Percentiles rank a stretch among this genome's conserved stretches.
phyloP scores from a whole-genome alignment of 2,797 vertebrate species.

The Sebastes reedi region DNA sequence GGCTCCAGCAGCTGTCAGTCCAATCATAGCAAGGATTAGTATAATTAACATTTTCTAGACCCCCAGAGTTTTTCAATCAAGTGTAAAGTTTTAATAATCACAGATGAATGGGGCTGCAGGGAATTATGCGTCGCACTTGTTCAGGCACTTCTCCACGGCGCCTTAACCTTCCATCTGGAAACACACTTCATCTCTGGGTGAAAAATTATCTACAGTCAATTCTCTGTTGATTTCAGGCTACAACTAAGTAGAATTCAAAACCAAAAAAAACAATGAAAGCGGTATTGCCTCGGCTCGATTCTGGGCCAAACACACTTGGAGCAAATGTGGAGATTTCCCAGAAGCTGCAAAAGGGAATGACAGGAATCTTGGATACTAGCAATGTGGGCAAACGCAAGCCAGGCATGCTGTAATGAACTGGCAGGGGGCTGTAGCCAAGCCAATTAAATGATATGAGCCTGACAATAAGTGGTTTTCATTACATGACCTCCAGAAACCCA shows the following conservation, averaged over 20 bases:
- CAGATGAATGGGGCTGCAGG: slow-evolving; percentile 40
- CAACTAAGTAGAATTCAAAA: neutral
- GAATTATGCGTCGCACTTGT: slow-evolving; percentile 23
- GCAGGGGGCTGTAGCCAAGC: slow-evolving; percentile 36
- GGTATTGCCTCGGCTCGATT: neutral
- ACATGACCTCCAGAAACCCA: slow-evolving; percentile 52
- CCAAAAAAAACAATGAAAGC: neutral
- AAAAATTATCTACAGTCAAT: slow-evolving; percentile 10
- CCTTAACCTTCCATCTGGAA: slow-evolving; percentile 37
- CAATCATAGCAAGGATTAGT: slow-evolving; percentile 68
- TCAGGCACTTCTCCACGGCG: slow-evolving; percentile 9
- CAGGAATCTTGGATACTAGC: slow-evolving; percentile 20
- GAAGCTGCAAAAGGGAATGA: slow-evolving; percentile 15
- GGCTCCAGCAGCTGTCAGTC: slow-evolving; percentile 56
- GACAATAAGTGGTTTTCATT: slow-evolving; percentile 63
- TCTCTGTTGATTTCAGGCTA: neutral
- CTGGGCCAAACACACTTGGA: neutral
- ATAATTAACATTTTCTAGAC: slow-evolving; percentile 69
- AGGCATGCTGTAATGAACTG: slow-evolving; percentile 44
- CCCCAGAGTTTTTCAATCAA: slow-evolving; percentile 64
- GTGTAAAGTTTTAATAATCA: slow-evolving; percentile 65
- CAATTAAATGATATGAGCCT: slow-evolving; percentile 70
- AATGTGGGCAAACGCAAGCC: slow-evolving; percentile 22
- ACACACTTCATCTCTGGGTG: neutral
- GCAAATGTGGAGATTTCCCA: slow-evolving; percentile 25